These are phyloP conservation scores for Cantharis nigra DNA, from an alignment of 2,888 invertebrate genomes.

Conservation along the genomic window DNA sequence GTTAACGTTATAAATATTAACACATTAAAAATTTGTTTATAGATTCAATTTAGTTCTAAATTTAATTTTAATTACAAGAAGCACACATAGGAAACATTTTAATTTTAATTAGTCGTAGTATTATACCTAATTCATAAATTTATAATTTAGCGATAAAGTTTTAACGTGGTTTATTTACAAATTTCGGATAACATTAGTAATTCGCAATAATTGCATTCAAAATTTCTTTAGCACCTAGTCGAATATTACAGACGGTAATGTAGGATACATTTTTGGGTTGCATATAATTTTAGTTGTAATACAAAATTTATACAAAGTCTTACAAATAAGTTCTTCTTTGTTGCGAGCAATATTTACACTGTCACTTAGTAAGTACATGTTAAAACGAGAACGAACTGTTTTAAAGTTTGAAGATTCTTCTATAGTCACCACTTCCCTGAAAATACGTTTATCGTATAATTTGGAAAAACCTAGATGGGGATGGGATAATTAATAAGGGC, in stretches of 20 bases:
- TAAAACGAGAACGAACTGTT: not conserved
- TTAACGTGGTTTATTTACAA: not conserved
- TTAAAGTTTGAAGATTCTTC: slow-evolving; percentile 5
- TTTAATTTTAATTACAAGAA: not conserved
- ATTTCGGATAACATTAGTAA: not conserved
- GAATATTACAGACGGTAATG: not conserved
- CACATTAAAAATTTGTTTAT: slow-evolving; percentile 2
- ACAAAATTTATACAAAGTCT: not conserved
- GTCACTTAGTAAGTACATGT: slow-evolving; percentile 25
- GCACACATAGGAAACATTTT: not conserved
- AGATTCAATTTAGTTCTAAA: not conserved
- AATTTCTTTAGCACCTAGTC: not conserved
- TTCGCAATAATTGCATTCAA: not conserved
- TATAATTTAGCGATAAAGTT: not conserved
- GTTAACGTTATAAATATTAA: not conserved
- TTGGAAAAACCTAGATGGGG: not conserved
- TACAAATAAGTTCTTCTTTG: not conserved
- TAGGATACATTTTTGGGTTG: not conserved
- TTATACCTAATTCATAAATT: not conserved
- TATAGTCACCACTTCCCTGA: slow-evolving; percentile 10
- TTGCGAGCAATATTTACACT: slow-evolving; percentile 16
- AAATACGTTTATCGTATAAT: not conserved
- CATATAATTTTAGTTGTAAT: not conserved
- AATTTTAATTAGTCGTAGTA: not conserved
- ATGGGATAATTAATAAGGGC: not conserved